phyloP scores from a whole-genome alignment of 2,113 vertebrate species.

The Gopherus flavomarginatus region DNA sequence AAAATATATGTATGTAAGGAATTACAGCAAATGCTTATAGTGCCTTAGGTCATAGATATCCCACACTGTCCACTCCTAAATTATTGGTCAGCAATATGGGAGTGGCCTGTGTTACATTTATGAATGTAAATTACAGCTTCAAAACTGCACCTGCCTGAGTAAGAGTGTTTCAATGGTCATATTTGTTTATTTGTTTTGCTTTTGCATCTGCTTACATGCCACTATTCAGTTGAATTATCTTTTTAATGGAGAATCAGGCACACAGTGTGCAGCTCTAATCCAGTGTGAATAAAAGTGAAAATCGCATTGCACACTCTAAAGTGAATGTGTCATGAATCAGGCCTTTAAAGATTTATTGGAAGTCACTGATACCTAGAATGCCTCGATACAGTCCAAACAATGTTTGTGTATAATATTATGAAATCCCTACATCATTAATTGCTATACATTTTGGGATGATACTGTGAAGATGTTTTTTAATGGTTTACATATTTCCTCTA shows the following conservation, averaged over 20 bases:
- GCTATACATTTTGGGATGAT: neutral
- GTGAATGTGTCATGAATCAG: neutral
- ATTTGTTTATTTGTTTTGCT: slow-evolving; percentile 54
- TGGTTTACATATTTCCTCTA: neutral
- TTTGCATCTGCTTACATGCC: slow-evolving; percentile 60
- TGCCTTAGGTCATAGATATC: slow-evolving; percentile 7
- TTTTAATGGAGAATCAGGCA: slow-evolving; percentile 54
- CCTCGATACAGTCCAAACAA: neutral
- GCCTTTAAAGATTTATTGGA: neutral
- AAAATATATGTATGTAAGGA: slow-evolving; percentile 10
- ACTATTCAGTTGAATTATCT: slow-evolving; percentile 32
- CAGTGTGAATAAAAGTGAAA: neutral
- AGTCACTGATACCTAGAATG: neutral
- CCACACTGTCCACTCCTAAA: slow-evolving; percentile 14
- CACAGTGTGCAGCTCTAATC: slow-evolving; percentile 53
- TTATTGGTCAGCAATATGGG: neutral
- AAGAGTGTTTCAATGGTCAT: slow-evolving; percentile 52
- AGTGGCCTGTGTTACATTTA: slow-evolving; percentile 46
- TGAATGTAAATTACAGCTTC: slow-evolving; percentile 45
- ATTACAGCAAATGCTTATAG: slow-evolving; percentile 57
- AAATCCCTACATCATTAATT: neutral
- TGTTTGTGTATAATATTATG: neutral
- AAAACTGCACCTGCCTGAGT: slow-evolving; percentile 67
- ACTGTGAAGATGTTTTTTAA: neutral
- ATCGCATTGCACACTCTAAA: neutral